phyloP scores from a whole-genome alignment of 1,140 invertebrate genomes.

The Drosophila ercepeae region DNA sequence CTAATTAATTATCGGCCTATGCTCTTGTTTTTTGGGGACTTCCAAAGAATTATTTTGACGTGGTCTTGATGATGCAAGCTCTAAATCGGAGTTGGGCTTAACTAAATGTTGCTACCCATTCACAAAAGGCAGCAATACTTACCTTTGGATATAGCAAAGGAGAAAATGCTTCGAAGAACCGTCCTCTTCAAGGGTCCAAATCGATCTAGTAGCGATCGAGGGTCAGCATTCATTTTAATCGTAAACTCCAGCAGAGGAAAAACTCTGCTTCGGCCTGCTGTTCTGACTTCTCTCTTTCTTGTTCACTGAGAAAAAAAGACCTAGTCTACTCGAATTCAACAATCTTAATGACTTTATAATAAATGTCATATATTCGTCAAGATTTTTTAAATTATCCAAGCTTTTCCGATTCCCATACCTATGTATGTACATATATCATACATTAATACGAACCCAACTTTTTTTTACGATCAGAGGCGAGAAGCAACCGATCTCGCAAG shows the following conservation, averaged over 20 bases:
- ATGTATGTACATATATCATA: background rate
- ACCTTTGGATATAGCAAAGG: background rate
- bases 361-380: background rate
- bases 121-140: constrained; percentile 1
- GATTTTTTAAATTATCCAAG: background rate
- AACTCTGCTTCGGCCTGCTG: constrained; percentile 26
- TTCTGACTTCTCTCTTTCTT: constrained; percentile 3
- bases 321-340: background rate
- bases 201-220: constrained; percentile 67
- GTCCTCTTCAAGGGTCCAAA: constrained; percentile 41
- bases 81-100: constrained; percentile 1
- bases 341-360: background rate
- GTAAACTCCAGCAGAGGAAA: constrained; percentile 39
- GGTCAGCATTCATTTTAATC: constrained; percentile 57
- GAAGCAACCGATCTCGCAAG: constrained; percentile 17
- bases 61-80: constrained; percentile 25
- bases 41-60: constrained; percentile 13
- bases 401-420: background rate
- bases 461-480: background rate
- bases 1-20: constrained; percentile 52
- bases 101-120: constrained; percentile 14
- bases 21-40: constrained; percentile 24
- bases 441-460: constrained; percentile 2
- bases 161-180: constrained; percentile 22
- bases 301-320: background rate